Evolutionary conservation across 2,888 invertebrate species (phyloP).

Genomic region (Tanypteryx hageni): DNA sequence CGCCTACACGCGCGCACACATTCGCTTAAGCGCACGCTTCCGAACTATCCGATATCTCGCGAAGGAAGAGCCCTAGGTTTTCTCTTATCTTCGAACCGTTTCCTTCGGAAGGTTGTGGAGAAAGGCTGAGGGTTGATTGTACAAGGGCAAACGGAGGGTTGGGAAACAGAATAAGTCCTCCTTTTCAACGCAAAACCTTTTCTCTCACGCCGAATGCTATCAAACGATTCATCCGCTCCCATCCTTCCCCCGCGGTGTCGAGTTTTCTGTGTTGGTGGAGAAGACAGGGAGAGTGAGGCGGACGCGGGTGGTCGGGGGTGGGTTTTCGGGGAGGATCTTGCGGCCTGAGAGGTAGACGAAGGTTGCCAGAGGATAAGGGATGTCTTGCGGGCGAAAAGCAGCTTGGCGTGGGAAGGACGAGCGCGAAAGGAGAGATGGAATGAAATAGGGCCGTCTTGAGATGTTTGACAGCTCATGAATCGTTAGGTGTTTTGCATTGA

Average conservation of each 20-base stretch:
- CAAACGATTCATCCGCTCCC: background rate
- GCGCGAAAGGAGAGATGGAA: background rate
- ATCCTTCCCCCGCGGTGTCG: background rate
- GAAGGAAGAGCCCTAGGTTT: no score
- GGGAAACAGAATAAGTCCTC: background rate
- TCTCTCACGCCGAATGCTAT: background rate
- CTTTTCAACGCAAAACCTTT: background rate
- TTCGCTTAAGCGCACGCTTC: no score
- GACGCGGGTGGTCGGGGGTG: background rate
- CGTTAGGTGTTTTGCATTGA: background rate
- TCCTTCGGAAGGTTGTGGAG: no score
- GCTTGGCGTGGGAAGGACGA: background rate
- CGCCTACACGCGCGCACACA: no score
- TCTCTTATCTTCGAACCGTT: no score
- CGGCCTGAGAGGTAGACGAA: background rate
- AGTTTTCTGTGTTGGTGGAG: background rate
- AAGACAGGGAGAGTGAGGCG: background rate
- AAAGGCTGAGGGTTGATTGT: no score
- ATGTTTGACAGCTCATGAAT: conserved; percentile 14
- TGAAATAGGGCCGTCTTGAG: background rate
- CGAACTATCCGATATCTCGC: no score
- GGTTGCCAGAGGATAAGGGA: background rate
- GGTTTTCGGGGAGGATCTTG: conserved; percentile 1
- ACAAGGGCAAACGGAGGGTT: no score
- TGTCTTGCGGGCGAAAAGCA: background rate